Evolutionary conservation across 2,888 invertebrate genomes (phyloP).

Genomic region (Heliconius ismenius): DNA sequence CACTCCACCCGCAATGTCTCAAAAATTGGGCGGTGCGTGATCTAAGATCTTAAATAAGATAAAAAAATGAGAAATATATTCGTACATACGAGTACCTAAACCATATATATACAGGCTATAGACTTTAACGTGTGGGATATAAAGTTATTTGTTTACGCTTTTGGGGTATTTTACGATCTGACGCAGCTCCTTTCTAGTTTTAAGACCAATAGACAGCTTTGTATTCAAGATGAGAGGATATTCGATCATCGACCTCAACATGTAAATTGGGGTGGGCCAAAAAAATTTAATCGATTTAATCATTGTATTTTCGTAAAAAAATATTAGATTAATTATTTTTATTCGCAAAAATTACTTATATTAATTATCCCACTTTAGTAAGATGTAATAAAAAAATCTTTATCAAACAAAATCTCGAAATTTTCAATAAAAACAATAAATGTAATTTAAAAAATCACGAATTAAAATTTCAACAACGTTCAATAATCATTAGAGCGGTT

Average conservation of each 20-base stretch:
- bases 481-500: slow-evolving; percentile 8
- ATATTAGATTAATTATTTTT: too few relatives aligned
- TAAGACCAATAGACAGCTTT: slow-evolving; percentile 28
- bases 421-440: too few relatives aligned
- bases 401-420: too few relatives aligned
- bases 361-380: too few relatives aligned
- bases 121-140: slow-evolving; percentile 11
- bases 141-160: slow-evolving; percentile 27
- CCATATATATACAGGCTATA: neutral
- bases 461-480: slow-evolving; percentile 10
- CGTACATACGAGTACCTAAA: neutral
- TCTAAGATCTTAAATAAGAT: neutral
- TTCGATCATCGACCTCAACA: slow-evolving; percentile 27
- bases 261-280: neutral
- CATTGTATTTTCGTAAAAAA: too few relatives aligned
- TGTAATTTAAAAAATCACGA: neutral
- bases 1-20: too few relatives aligned
- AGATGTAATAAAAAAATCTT: too few relatives aligned
- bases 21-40: too few relatives aligned
- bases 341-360: too few relatives aligned
- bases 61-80: neutral
- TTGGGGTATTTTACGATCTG: slow-evolving; percentile 32
- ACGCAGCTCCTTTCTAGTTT: slow-evolving; percentile 34
- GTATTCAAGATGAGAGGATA: slow-evolving; percentile 20
- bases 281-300: too few relatives aligned